Percentiles rank a stretch among this genome's conserved stretches.
phyloP scores from a whole-genome alignment of 2,888 invertebrate species.

The Euplexia lucipara region DNA sequence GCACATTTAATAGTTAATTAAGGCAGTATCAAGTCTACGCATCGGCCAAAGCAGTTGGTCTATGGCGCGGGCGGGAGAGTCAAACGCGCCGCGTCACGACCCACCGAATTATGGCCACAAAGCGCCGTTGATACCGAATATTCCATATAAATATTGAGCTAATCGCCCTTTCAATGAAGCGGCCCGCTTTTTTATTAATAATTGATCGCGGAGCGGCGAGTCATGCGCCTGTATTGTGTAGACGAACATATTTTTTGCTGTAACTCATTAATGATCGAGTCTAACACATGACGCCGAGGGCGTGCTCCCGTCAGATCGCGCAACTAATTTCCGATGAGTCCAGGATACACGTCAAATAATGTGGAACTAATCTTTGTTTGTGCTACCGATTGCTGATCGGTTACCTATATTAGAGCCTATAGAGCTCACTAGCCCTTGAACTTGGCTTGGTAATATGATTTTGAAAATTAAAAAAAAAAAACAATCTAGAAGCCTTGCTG shows the following conservation, averaged over 20 bases:
- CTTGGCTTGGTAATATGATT: background rate
- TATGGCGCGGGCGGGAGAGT: slow-evolving; percentile 80
- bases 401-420: background rate
- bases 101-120: slow-evolving; percentile 90
- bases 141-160: slow-evolving; percentile 91
- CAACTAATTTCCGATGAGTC: slow-evolving; percentile 83
- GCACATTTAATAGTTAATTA: slow-evolving; percentile 26
- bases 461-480: background rate
- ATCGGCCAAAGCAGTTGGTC: slow-evolving; percentile 78
- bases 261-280: slow-evolving; percentile 85
- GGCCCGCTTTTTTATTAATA: slow-evolving; percentile 91
- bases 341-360: slow-evolving; percentile 79
- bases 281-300: slow-evolving; percentile 83
- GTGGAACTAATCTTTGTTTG: slow-evolving; percentile 86
- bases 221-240: slow-evolving; percentile 89
- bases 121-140: slow-evolving; percentile 91
- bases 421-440: background rate
- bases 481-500: no score
- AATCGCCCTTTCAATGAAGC: slow-evolving; percentile 91
- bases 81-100: slow-evolving; percentile 89
- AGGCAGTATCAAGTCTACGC: slow-evolving; percentile 64
- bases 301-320: slow-evolving; percentile 76
- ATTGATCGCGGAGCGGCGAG: slow-evolving; percentile 89
- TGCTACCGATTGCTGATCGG: slow-evolving; percentile 56
- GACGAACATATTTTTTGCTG: slow-evolving; percentile 88